Conservation (phyloP, 2,888 invertebrate genomes). For the Phyllotreta striolata region DNA sequence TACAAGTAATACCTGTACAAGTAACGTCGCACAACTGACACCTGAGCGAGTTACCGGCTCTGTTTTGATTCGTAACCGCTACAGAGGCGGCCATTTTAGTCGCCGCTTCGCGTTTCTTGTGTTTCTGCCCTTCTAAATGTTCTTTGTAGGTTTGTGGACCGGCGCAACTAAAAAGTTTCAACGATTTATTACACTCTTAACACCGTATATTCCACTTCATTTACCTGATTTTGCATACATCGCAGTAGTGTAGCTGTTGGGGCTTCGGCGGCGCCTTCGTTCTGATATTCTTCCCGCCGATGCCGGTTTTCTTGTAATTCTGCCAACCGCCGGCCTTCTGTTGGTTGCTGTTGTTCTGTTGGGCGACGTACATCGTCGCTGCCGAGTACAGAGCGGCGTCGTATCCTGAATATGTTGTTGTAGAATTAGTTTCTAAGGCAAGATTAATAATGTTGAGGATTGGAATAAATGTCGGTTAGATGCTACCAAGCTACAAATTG, state of each 20-base stretch:
- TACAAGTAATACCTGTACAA: slow-evolving; percentile 74
- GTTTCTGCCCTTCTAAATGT: slow-evolving; percentile 98
- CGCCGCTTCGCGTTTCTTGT: slow-evolving; percentile 96
- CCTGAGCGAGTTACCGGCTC: slow-evolving; percentile 76
- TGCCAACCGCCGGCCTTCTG: slow-evolving; percentile 66
- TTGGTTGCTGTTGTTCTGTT: slow-evolving; percentile 64
- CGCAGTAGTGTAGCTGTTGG: slow-evolving; percentile 96
- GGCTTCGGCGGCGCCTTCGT: slow-evolving; percentile 87
- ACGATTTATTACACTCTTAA: too few relatives aligned
- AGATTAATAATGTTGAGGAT: slow-evolving; percentile 30
- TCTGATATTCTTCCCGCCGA: slow-evolving; percentile 70
- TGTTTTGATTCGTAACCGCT: slow-evolving; percentile 69
- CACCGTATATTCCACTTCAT: too few relatives aligned
- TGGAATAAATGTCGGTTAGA: slow-evolving; percentile 13
- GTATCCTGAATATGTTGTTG: slow-evolving; percentile 83
- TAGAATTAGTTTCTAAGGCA: slow-evolving; percentile 65
- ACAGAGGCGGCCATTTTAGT: slow-evolving; percentile 75
- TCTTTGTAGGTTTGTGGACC: slow-evolving; percentile 83
- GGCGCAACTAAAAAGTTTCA: slow-evolving; percentile 54
- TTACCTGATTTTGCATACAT: slow-evolving; percentile 98
- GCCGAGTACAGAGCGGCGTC: slow-evolving; percentile 96
- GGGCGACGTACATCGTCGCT: slow-evolving; percentile 93
- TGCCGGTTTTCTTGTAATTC: slow-evolving; percentile 68
- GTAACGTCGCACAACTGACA: slow-evolving; percentile 99
- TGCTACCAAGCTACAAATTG: too few relatives aligned